phyloP scores from a whole-genome alignment of 1,140 invertebrate genomes.

The Drosophila kurseongensis region DNA sequence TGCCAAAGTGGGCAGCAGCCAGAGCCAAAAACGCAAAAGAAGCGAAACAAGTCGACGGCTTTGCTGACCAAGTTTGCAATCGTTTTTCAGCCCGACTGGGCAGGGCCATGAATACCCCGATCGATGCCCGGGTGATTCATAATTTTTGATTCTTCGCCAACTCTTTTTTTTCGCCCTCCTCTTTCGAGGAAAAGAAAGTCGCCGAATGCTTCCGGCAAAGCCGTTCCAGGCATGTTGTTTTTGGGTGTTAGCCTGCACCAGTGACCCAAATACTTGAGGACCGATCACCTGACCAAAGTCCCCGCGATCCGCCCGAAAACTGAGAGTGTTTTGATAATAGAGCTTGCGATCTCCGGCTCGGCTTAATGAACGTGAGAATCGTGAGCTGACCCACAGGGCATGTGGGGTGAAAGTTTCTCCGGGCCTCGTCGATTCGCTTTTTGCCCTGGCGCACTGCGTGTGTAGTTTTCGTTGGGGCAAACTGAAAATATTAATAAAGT shows the following conservation, averaged over 20 bases:
- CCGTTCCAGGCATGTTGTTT: conserved; percentile 44
- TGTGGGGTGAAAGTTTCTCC: conserved; percentile 67
- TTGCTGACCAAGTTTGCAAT: conserved; percentile 68
- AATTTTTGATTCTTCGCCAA: conserved; percentile 37
- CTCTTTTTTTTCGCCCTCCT: conserved; percentile 15
- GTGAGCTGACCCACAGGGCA: conserved; percentile 26
- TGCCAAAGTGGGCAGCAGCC: conserved; percentile 65
- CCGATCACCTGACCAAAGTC: conserved; percentile 53
- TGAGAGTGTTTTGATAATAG: conserved; percentile 75
- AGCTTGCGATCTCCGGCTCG: conserved; percentile 7
- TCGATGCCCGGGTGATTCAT: conserved; percentile 61
- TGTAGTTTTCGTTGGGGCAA: conserved; percentile 15
- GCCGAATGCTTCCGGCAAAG: conserved; percentile 67
- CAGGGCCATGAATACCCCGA: conserved; percentile 41
- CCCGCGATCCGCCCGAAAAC: conserved; percentile 39
- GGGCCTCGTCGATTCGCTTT: neutral
- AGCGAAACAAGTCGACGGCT: conserved; percentile 28
- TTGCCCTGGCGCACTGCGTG: neutral
- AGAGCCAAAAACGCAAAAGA: conserved; percentile 46
- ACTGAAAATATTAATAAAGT: conserved; percentile 56
- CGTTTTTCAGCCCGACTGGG: conserved; percentile 62
- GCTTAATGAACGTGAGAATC: conserved; percentile 78
- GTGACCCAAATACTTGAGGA: conserved; percentile 67
- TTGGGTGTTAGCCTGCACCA: conserved; percentile 65
- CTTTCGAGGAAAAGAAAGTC: conserved; percentile 73